Conservation (phyloP, 2,888 invertebrate species). For the Scaptodrosophila latifasciaeformis region DNA sequence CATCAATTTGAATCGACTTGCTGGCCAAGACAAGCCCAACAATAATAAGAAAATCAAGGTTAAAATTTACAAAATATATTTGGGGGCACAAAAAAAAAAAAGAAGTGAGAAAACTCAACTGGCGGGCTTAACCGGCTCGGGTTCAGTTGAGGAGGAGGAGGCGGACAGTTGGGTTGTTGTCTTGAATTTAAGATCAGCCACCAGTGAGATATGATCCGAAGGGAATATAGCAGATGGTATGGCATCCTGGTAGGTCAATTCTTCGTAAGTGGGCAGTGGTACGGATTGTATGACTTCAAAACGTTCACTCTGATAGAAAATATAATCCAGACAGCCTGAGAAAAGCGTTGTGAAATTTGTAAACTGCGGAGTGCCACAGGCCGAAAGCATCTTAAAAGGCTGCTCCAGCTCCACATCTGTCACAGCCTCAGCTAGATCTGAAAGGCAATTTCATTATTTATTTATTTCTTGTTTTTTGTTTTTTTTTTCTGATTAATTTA, state of each 20-base stretch:
- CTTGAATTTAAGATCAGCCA: constrained; percentile 82
- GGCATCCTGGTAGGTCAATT: constrained; percentile 83
- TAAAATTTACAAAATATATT: too few species aligned
- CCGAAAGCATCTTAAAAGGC: constrained; percentile 81
- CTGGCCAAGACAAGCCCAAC: too few species aligned
- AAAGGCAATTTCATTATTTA: constrained; percentile 41
- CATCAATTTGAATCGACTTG: too few species aligned
- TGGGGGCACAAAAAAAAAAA: too few species aligned
- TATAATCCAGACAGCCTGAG: constrained; percentile 93
- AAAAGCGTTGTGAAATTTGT: constrained; percentile 91
- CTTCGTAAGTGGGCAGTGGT: constrained; percentile 87
- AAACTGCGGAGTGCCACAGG: constrained; percentile 87
- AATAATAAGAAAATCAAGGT: too few species aligned
- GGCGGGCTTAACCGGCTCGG: too few species aligned
- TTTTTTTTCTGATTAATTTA: too few species aligned
- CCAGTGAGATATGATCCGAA: constrained; percentile 93
- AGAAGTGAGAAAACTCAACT: too few species aligned
- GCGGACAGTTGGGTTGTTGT: too few species aligned
- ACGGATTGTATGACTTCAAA: constrained; percentile 82
- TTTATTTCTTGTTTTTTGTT: not conserved
- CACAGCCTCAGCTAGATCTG: constrained; percentile 82
- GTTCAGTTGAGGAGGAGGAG: too few species aligned
- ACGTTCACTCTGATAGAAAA: constrained; percentile 84
- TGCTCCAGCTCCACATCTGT: constrained; percentile 80
- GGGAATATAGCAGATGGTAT: constrained; percentile 93